phyloP scores from a whole-genome alignment of 2,888 invertebrate genomes.

The Sphaerolaimus hirsutus region DNA sequence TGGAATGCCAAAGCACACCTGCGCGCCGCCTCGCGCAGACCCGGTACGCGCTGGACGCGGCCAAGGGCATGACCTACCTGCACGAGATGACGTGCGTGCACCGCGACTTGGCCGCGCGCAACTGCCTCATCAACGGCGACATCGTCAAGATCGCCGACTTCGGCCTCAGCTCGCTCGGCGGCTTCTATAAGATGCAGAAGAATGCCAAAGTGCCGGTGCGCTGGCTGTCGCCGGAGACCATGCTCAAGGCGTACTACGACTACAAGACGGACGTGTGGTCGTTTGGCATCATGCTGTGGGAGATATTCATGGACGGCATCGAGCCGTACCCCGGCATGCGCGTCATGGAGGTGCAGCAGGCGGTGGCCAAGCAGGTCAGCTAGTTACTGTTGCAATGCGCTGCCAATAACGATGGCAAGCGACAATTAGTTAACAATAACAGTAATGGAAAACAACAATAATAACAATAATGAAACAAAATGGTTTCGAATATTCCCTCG shows the following conservation, averaged over 20 bases:
- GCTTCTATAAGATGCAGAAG: neutral
- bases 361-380: neutral
- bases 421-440: neutral
- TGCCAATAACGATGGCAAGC: no score
- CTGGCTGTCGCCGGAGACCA: conserved; percentile 13
- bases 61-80: neutral
- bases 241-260: conserved; percentile 8
- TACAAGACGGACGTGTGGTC: conserved; percentile 12
- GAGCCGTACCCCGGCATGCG: conserved; percentile 13
- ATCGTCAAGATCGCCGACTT: conserved; percentile 13
- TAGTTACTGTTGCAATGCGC: no score
- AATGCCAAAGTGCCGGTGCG: neutral
- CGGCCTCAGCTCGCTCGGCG: conserved; percentile 9
- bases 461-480: neutral
- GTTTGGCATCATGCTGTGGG: conserved; percentile 8
- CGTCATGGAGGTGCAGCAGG: conserved; percentile 9
- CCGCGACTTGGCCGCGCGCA: conserved; percentile 12
- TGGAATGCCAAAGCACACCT: no score
- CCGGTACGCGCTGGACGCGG: neutral
- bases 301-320: conserved; percentile 10
- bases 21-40: neutral
- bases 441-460: neutral
- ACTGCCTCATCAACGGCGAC: conserved; percentile 10
- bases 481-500: no score
- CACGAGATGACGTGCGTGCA: conserved; percentile 6